Conservation (phyloP, 2,797 vertebrate genomes). For the Pantherophis vulpinus region DNA sequence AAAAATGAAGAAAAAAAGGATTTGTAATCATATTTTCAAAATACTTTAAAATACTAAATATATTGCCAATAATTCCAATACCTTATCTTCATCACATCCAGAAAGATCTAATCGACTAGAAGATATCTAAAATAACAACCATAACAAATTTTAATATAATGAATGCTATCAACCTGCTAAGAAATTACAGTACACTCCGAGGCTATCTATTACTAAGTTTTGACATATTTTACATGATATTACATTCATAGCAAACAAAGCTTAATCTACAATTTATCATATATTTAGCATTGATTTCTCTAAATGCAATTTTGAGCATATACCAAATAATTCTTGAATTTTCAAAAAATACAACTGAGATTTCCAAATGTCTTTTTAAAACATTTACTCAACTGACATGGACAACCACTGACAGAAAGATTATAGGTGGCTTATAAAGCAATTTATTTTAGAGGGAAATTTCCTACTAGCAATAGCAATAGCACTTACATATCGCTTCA, state of each 20-base stretch:
- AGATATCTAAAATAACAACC: conserved; percentile 76
- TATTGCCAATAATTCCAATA: background rate
- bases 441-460: background rate
- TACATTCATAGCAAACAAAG: background rate
- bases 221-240: background rate
- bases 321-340: background rate
- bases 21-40: background rate
- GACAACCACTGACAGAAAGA: background rate
- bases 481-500: too few species aligned
- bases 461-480: too few species aligned
- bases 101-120: conserved; percentile 87
- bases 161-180: background rate
- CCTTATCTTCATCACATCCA: conserved; percentile 86
- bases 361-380: background rate
- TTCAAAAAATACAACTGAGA: background rate
- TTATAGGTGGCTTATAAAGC: background rate
- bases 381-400: background rate
- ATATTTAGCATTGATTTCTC: background rate
- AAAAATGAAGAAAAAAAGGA: background rate
- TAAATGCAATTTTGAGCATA: background rate
- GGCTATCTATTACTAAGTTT: background rate
- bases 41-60: background rate
- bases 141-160: conserved; percentile 19
- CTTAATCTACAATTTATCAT: background rate
- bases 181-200: background rate